Evolutionary conservation across 2,888 invertebrate genomes (phyloP), one percentile per base, ranked within the genome.

Genomic region (Eurois occulta): DNA sequence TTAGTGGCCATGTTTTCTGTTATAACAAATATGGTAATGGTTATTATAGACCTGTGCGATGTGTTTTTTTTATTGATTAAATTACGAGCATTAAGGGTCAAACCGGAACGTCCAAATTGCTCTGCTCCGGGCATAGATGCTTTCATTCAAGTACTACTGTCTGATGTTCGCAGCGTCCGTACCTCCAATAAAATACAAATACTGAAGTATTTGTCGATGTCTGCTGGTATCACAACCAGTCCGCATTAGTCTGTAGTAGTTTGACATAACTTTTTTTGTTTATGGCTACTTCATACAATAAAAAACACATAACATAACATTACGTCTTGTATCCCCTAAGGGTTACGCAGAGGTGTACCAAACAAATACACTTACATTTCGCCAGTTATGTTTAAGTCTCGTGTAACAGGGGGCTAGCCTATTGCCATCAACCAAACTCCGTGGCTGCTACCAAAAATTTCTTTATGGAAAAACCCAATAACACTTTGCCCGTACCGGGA

Each of bases 331-430:
- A 55, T n/a, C 5, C 13, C n/a, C 5, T 5, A n/a, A n/a, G 48
- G 24, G 21, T 21, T 21, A 21, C 21, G 48, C 48, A 46, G 46
- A 46, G 18, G 18, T 46, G 18, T 6, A 46, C 46, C 6, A 16
- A 13, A 43, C 0, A 41, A 46, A 18, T 46, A 46, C n/a, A 24
- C 48, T 6, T 24, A 52, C 24, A 4, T 52, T 24, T 52, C 8
- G 10, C 24, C n/a, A 55, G n/a, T 13, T 28, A 16, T 16, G 55
- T 6, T n/a, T 28, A 58, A 58, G n/a, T 58, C n/a, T n/a, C 11
- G 0, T 5, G n/a, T n/a, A 24, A 11, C 18, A 16, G 46, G 46
- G 1, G 24, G 4, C 2, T 0, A 10, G 2, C 1, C 52, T n/a
- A 52, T 52, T 52, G n/a, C 11, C n/a, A n/a, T 52, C 10, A 52